Percentiles rank a stretch among this genome's conserved stretches.
Evolutionary conservation across 2,888 invertebrate species (phyloP).

Genomic region (Protophormia terraenovae): DNA sequence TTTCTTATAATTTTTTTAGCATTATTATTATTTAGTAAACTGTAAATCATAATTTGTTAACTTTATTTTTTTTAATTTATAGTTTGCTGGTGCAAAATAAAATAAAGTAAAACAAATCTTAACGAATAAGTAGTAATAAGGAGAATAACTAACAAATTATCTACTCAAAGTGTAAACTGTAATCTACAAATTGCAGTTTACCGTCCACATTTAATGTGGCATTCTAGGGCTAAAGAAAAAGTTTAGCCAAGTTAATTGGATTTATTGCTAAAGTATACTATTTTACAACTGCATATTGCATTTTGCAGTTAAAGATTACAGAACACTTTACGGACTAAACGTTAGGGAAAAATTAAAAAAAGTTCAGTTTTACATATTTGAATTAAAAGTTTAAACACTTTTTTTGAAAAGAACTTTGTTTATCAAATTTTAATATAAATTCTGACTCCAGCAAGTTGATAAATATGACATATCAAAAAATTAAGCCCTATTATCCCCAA

Average conservation of each 20-base stretch:
- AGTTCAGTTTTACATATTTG: no score
- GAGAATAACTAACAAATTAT: constrained; percentile 38
- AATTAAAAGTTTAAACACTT: no score
- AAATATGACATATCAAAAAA: no score
- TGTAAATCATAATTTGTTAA: constrained; percentile 63
- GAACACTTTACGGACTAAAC: no score
- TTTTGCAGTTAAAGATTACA: not conserved
- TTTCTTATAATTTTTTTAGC: not conserved
- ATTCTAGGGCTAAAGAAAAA: not conserved
- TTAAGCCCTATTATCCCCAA: no score
- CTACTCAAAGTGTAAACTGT: constrained; percentile 52
- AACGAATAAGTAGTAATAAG: not conserved
- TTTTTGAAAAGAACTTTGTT: no score
- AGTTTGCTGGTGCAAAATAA: constrained; percentile 29
- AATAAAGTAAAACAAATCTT: not conserved
- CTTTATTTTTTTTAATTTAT: constrained; percentile 54
- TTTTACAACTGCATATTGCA: not conserved
- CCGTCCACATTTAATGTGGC: not conserved
- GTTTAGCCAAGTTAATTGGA: constrained; percentile 8
- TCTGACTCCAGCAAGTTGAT: no score
- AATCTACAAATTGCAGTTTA: constrained; percentile 19
- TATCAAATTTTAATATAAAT: no score
- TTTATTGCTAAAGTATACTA: not conserved
- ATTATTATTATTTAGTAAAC: constrained; percentile 50
- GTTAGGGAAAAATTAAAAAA: no score